phyloP scores from a whole-genome alignment of 2,888 invertebrate genomes.

The Theretra japonica region DNA sequence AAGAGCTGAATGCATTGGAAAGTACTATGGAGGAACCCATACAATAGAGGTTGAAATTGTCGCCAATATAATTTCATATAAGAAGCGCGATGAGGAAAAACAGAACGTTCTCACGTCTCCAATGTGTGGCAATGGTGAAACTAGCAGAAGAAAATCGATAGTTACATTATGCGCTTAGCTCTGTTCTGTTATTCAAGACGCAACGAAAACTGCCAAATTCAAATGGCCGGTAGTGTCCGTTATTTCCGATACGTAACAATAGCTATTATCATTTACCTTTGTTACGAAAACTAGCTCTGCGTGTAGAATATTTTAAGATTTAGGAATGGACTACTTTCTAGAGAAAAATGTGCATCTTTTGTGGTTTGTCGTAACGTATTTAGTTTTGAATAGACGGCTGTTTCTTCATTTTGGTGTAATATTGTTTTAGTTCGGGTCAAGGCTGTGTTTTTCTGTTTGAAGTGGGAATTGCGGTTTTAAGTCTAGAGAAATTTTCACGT shows the following conservation, averaged over 20 bases:
- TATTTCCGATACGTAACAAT: slow-evolving; percentile 19
- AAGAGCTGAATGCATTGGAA: slow-evolving; percentile 4
- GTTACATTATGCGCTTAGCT: slow-evolving; percentile 52
- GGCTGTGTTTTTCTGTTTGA: neutral
- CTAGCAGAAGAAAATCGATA: slow-evolving; percentile 54
- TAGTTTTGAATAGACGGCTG: neutral
- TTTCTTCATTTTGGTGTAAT: neutral
- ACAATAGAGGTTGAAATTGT: slow-evolving; percentile 20
- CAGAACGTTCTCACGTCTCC: slow-evolving; percentile 55
- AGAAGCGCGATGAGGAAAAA: slow-evolving; percentile 44
- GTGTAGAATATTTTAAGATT: slow-evolving; percentile 10
- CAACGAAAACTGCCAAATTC: slow-evolving; percentile 13
- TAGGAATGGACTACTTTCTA: slow-evolving; percentile 19
- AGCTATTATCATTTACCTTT: slow-evolving; percentile 24
- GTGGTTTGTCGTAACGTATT: neutral
- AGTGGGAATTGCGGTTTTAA: neutral
- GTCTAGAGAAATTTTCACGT: neutral
- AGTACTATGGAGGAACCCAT: neutral
- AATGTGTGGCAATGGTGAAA: slow-evolving; percentile 57
- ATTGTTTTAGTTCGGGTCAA: neutral
- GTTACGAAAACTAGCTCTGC: slow-evolving; percentile 11
- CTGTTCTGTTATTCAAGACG: slow-evolving; percentile 32
- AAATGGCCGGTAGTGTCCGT: slow-evolving; percentile 10
- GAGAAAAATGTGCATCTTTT: slow-evolving; percentile 5
- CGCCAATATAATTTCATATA: slow-evolving; percentile 29